Evolutionary conservation across 1,140 invertebrate genomes (phyloP).

Genomic region (Drosophila funebris): DNA sequence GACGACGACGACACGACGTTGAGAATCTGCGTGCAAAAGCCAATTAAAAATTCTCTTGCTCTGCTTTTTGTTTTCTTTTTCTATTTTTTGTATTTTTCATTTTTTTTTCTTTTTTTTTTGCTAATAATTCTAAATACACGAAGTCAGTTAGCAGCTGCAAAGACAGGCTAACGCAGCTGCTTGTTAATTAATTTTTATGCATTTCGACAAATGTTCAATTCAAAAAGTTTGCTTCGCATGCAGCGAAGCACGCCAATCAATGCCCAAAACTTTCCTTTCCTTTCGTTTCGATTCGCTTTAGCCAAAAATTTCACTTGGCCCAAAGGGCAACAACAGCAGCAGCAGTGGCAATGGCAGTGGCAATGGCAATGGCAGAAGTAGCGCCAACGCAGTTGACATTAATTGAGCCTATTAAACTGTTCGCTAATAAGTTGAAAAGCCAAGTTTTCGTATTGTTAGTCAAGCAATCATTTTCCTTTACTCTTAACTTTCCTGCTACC

Average conservation of each 20-base stretch:
- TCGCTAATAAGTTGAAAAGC: slow-evolving; percentile 72
- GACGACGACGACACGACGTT: slow-evolving; percentile 45
- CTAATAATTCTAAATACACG: slow-evolving; percentile 44
- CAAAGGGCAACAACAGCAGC: slow-evolving; percentile 7
- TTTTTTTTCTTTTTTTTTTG: background rate
- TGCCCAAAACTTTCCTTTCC: slow-evolving; percentile 67
- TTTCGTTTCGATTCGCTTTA: slow-evolving; percentile 59
- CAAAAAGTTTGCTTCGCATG: slow-evolving; percentile 65
- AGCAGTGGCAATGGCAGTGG: background rate
- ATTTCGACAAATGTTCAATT: slow-evolving; percentile 75
- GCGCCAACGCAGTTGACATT: slow-evolving; percentile 61
- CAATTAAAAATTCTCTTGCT: slow-evolving; percentile 73
- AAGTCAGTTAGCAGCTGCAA: slow-evolving; percentile 1
- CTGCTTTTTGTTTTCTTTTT: slow-evolving; percentile 43
- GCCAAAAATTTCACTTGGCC: slow-evolving; percentile 46
- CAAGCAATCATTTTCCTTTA: slow-evolving; percentile 12
- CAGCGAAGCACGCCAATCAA: slow-evolving; percentile 66
- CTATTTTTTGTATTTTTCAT: slow-evolving; percentile 4
- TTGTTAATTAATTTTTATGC: slow-evolving; percentile 80
- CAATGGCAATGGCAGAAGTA: background rate
- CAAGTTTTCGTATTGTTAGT: slow-evolving; percentile 49
- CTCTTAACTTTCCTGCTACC: background rate
- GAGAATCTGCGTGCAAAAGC: slow-evolving; percentile 54
- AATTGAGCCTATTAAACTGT: slow-evolving; percentile 74
- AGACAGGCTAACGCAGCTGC: slow-evolving; percentile 1